Evolutionary conservation across 35 echinoderm and acorn worm species (phyloP), one percentile per base, ranked within the genome.

Genomic region (Acanthaster planci): DNA sequence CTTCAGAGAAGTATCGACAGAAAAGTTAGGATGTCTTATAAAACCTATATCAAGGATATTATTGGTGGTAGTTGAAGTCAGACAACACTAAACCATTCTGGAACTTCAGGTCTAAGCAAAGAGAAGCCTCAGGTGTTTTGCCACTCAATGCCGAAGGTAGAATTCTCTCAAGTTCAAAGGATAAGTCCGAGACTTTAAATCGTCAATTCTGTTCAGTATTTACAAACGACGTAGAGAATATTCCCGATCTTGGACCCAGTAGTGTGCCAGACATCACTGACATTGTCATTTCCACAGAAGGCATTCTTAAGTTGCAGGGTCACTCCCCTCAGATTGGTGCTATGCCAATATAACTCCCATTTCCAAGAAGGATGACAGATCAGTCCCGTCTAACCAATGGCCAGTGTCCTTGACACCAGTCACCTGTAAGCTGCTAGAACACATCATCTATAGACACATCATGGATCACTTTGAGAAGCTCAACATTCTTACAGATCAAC

Each of bases 1-100:
- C 8, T 1, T 87, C 40, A 18, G 67, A 83, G 12, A 79, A 80
- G 32, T 30, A 78, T 50, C 0, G 42, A 86, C 35, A 23, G 32
- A 17, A 76, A 84, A 30, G 84, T 90, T n/a, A 47, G 80, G 34
- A 58, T 39, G 39, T 64, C 83, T 53, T 38, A 91, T 14, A 37
- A 60, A 31, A 50, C 8, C 17, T 91, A 86, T 30, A 32, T 91
- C n/a, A 67, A 58, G 57, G 38, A 85, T 35, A 54, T 80, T 38
- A 87, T 87, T 18, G 84, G 77, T 21, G 84, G 77, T 51, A 88
- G 78, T 77, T 87, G 17, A 18, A 76, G 17, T 76, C 29, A 18
- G 85, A 91, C 16, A 85, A 86, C 44, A 19, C 67, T 37, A 57
- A 87, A 67, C 79, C 90, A 6, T 87, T 88, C 64, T 92, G 85